Conservation (phyloP, 2,797 vertebrate species). For the Myioborus miniatus region DNA sequence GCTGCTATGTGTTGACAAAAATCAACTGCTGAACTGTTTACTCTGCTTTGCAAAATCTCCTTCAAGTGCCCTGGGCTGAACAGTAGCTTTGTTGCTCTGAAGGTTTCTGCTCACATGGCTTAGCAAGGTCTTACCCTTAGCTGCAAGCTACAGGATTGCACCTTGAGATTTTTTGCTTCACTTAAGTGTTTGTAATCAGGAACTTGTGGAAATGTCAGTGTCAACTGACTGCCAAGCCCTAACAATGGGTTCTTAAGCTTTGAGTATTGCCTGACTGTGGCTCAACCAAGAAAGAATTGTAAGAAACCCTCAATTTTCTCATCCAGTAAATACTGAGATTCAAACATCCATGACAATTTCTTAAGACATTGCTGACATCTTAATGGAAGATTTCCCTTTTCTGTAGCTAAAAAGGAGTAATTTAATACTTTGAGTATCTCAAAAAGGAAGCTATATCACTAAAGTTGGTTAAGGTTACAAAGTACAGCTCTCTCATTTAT, state of each 20-base stretch:
- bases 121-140: background rate
- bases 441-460: background rate
- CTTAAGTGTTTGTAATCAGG: background rate
- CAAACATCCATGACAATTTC: background rate
- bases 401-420: background rate
- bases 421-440: background rate
- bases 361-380: background rate
- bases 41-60: background rate
- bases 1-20: background rate
- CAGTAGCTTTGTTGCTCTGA: background rate
- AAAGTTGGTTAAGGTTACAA: background rate
- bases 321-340: background rate
- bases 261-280: background rate
- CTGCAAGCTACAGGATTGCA: background rate
- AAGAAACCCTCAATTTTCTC: background rate
- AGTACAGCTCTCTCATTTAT: background rate
- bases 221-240: background rate
- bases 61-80: background rate
- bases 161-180: background rate
- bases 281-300: background rate
- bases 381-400: background rate
- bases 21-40: background rate
- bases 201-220: background rate
- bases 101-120: background rate
- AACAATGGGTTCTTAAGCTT: background rate